A percentile compares a stretch with the other conserved stretches of the same genome.
Conservation (phyloP, 2,113 vertebrate species). For the Cyanoderma ruficeps region DNA sequence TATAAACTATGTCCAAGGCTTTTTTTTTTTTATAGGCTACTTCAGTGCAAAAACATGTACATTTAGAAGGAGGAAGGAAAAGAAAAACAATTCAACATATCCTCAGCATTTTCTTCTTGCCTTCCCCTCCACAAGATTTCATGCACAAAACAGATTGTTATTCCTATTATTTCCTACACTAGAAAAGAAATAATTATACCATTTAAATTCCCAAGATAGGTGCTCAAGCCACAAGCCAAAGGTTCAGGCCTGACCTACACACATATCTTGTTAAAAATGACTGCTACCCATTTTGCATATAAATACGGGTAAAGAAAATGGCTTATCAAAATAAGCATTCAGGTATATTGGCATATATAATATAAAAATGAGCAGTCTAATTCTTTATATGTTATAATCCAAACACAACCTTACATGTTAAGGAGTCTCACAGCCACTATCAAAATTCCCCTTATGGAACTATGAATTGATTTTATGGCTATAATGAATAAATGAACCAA, state of each 20-base stretch:
- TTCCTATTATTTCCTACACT: not conserved
- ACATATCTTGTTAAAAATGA: not conserved
- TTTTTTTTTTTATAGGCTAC: not conserved
- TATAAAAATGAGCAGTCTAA: not conserved
- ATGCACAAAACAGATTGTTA: not conserved
- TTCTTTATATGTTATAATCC: not conserved
- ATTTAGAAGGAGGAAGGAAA: not conserved
- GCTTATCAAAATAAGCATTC: not conserved
- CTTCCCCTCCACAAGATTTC: not conserved
- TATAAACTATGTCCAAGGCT: not conserved
- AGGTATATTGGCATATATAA: not conserved
- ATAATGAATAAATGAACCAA: not conserved
- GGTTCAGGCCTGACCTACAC: not conserved
- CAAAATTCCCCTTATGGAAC: not conserved
- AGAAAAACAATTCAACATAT: not conserved
- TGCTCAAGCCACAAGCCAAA: not conserved
- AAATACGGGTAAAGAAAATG: not conserved
- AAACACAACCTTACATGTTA: not conserved
- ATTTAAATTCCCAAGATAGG: not conserved
- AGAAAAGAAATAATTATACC: not conserved
- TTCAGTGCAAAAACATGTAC: not conserved
- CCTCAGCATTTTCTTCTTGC: not conserved
- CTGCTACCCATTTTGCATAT: not conserved
- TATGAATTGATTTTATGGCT: not conserved
- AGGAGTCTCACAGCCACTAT: slow-evolving; percentile 7